Evolutionary conservation across 2,888 invertebrate genomes (phyloP).

Genomic region (Tetanocera ferruginea): DNA sequence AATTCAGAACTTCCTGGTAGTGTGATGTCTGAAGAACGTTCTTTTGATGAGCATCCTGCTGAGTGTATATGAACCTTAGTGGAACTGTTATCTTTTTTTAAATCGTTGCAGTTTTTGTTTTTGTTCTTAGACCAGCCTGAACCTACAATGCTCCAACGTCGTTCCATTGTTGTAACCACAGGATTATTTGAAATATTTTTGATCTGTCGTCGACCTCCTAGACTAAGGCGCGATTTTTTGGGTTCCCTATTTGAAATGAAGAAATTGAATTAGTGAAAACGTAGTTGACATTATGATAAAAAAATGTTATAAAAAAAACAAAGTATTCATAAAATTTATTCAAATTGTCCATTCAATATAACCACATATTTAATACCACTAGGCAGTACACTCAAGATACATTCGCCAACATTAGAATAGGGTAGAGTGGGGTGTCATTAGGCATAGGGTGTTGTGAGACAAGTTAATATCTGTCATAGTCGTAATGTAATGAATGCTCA

Average conservation of each 20-base stretch:
- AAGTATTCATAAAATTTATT: too few species aligned
- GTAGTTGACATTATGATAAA: too few species aligned
- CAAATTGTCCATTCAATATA: too few species aligned
- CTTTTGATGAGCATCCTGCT: slow-evolving; percentile 53
- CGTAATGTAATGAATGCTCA: too few species aligned
- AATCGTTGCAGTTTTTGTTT: background rate
- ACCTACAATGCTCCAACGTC: slow-evolving; percentile 73
- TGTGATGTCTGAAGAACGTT: slow-evolving; percentile 70
- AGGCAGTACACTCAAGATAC: too few species aligned
- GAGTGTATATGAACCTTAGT: background rate
- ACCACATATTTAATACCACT: too few species aligned
- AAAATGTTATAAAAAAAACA: too few species aligned
- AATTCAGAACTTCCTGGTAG: slow-evolving; percentile 61
- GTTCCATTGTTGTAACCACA: slow-evolving; percentile 66
- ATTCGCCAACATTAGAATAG: too few species aligned
- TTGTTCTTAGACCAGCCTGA: slow-evolving; percentile 53
- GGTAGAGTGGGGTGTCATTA: too few species aligned
- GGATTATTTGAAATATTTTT: slow-evolving; percentile 51
- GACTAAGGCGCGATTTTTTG: slow-evolving; percentile 55
- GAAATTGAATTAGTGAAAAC: background rate
- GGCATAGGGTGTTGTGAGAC: too few species aligned
- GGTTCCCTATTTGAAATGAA: slow-evolving; percentile 53
- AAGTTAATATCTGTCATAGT: too few species aligned
- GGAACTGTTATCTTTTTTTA: background rate
- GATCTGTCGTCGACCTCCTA: slow-evolving; percentile 50